Evolutionary conservation across 2,888 invertebrate species (phyloP).

Genomic region (Allolobophora icterica): DNA sequence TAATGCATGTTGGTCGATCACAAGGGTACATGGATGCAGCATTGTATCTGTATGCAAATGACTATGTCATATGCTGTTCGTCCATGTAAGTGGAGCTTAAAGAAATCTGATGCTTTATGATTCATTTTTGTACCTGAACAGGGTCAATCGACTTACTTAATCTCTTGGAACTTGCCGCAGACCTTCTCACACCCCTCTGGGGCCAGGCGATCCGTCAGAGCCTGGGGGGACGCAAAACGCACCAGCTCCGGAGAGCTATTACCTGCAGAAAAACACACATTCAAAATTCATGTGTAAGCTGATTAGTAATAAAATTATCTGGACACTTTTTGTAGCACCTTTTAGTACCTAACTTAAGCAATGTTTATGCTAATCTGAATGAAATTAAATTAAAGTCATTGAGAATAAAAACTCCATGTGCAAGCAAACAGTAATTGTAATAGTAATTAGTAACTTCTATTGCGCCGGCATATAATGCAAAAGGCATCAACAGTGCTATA

Average conservation of each 20-base stretch:
- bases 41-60: not conserved
- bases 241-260: slow-evolving; percentile 9
- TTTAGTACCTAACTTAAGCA: not conserved
- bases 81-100: not conserved
- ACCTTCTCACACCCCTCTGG: slow-evolving; percentile 23
- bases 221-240: slow-evolving; percentile 7
- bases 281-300: not conserved
- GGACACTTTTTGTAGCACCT: no score
- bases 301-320: not conserved
- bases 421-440: not conserved
- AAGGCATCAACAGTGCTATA: no score
- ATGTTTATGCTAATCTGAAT: not conserved
- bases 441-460: no score
- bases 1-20: not conserved
- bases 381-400: not conserved
- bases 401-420: not conserved
- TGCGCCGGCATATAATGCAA: no score
- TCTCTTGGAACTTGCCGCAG: slow-evolving; percentile 24
- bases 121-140: not conserved
- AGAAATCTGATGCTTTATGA: not conserved
- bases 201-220: slow-evolving; percentile 8
- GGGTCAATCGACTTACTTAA: not conserved
- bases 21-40: not conserved
- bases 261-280: not conserved
- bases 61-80: not conserved